A percentile compares a stretch with the other conserved stretches of the same genome.
Evolutionary conservation across 2,797 vertebrate species (phyloP).

Genomic region (Calcarius lapponicus): DNA sequence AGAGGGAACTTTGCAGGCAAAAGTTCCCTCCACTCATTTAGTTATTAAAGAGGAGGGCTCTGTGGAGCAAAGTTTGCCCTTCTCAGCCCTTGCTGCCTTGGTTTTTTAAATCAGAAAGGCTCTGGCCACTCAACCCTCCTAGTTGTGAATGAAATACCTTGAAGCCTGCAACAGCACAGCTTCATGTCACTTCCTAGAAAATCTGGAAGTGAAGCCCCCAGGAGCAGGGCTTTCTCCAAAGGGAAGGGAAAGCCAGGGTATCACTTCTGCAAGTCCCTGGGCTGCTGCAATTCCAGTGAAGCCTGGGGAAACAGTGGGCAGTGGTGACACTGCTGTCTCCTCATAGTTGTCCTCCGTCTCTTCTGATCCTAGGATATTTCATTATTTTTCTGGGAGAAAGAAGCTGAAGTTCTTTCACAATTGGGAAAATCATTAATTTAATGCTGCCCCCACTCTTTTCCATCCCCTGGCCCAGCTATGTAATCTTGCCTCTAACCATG

Average conservation of each 20-base stretch:
- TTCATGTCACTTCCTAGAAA: not conserved
- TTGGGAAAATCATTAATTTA: not conserved
- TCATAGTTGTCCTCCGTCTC: not conserved
- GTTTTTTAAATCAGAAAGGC: not conserved
- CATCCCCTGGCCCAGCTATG: not conserved
- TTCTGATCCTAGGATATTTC: not conserved
- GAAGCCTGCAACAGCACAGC: fast-evolving
- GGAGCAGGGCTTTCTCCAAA: not conserved
- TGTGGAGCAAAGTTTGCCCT: not conserved
- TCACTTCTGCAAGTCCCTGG: not conserved
- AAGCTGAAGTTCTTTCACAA: not conserved
- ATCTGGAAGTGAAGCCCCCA: not conserved
- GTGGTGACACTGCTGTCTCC: not conserved
- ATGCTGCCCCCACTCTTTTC: not conserved
- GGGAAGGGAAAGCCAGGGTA: not conserved
- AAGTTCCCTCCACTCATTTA: not conserved
- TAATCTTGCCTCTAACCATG: not conserved
- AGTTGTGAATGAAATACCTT: not conserved
- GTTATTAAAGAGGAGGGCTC: not conserved
- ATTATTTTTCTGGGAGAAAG: not conserved
- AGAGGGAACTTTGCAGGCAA: not conserved
- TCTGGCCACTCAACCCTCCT: not conserved
- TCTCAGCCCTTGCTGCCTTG: not conserved
- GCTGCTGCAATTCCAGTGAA: not conserved
- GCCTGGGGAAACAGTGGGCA: not conserved